Evolutionary conservation across 1,140 invertebrate species (phyloP), one percentile per base, ranked within the genome.

Genomic region (Pentalonia nigronervosa): DNA sequence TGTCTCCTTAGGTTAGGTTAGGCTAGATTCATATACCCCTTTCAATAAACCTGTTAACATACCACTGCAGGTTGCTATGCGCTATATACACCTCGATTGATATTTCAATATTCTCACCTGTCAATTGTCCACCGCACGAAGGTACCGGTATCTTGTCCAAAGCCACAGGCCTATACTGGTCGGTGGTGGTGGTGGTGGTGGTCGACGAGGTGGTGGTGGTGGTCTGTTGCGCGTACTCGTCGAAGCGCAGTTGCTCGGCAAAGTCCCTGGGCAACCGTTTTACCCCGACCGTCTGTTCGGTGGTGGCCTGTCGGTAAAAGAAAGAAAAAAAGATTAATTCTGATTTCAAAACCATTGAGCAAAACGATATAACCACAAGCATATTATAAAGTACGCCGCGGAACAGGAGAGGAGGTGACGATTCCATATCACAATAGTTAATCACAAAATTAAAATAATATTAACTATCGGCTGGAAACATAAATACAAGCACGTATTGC

Each of bases 91-190:
- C 41, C 4, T 41, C 41, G 41, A 41, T 41, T 2, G 41, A 41
- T 41, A 41, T 41, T 41, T 41, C 41, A 41, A 41, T 41, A 36
- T 56, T 36, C 91, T 86, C 8, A 93, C 91, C 91, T 7, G 91
- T 93, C 20, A 93, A 53, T 86, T 86, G 20, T 50, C 91, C 91
- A 3, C 91, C 81, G 34, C 81, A 53, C n/a, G 91, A 84, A 25
- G 91, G 91, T 45, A 93, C 76, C 8, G 91, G 91, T 86, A 93
- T 93, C 34, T 93, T 93, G 76, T 93, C 81, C 14, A 93, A 86
- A n/a, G 34, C 50, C 48, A 93, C 81, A 14, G 91, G 91, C 14
- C 48, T 53, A 36, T 86, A 93, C 1, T 93, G 48, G 30, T 17
- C n/a, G 21, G 8, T 20, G 89, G 20, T 60, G 53, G 53, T 86